Evolutionary conservation across 1,140 invertebrate genomes (phyloP), one percentile per base, ranked within the genome.

Genomic region (Heliconius melpomene): DNA sequence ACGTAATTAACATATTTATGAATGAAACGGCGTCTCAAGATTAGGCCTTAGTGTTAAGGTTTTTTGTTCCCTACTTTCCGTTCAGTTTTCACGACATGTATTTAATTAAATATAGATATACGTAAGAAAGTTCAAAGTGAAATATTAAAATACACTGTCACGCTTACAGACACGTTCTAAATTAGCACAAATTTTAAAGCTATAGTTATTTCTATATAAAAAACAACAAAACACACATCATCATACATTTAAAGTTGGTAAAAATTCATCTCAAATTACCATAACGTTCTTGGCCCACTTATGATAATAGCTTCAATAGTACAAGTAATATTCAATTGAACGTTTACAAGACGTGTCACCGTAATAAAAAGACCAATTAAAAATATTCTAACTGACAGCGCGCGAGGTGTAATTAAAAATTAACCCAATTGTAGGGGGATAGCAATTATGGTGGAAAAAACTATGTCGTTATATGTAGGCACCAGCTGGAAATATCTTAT

Each of bases 361-460:
- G 84, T 83, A 82, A 85, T 78, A 79, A 82, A 79, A 72, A 72
- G 71, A 72, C 71, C 71, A 72, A 36, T 72, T 72, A 72, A 72
- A 82, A 83, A 82, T 72, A 88, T 87, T 85, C 75, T 79, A 85
- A 87, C 79, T 86, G 85, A 86, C 85, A 82, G 71, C 76, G 71
- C 72, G 75, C 84, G 79, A 85, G 83, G 81, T 84, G 86, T 87
- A 84, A 89, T 89, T 89, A 88, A 87, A 88, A 88, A 87, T 89
- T 89, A 89, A 88, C 85, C 86, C 82, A 89, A 74, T 85, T 88
- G 80, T 60, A 73, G 74, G 70, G 50, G 75, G 36, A 73, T 71
- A 72, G 74, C 71, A 57, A 80, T 80, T 76, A 76, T 60, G 46
- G 46, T 71, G 70, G 75, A 66, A 75, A 57, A 79, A 75, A 54